A percentile compares a stretch with the other conserved stretches of the same genome.
phyloP scores from a whole-genome alignment of 1,140 invertebrate genomes.

The Sminthurides bifidus region DNA sequence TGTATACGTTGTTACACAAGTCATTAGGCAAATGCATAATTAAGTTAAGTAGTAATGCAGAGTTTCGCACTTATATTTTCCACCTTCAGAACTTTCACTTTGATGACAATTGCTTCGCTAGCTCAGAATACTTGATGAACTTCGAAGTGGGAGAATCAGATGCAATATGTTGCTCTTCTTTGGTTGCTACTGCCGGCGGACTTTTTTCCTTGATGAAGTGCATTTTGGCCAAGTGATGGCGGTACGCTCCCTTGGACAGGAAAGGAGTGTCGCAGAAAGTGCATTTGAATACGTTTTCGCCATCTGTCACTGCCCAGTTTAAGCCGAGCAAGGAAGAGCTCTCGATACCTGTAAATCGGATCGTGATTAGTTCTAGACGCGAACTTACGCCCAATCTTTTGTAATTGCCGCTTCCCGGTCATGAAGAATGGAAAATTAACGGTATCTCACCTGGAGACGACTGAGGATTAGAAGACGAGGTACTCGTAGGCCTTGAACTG shows the following conservation, averaged over 20 bases:
- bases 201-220: slow-evolving; percentile 81
- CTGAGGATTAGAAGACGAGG: slow-evolving; percentile 33
- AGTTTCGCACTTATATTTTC: too few relatives aligned
- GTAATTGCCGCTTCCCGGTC: too few relatives aligned
- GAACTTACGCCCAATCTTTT: too few relatives aligned
- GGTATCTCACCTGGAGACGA: slow-evolving; percentile 28
- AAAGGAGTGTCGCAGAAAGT: slow-evolving; percentile 93
- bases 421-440: too few relatives aligned
- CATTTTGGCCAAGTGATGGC: slow-evolving; percentile 91
- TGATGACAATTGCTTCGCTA: slow-evolving; percentile 89
- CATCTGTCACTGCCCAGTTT: slow-evolving; percentile 26
- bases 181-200: slow-evolving; percentile 38
- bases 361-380: too few relatives aligned
- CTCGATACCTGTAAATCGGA: slow-evolving; percentile 19
- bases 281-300: slow-evolving; percentile 85
- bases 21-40: neutral
- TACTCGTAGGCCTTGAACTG: slow-evolving; percentile 37
- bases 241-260: slow-evolving; percentile 89
- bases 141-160: slow-evolving; percentile 91
- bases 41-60: too few relatives aligned
- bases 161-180: slow-evolving; percentile 35
- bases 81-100: slow-evolving; percentile 57
- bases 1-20: neutral
- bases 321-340: slow-evolving; percentile 20
- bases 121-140: slow-evolving; percentile 91